Conservation (phyloP, 2,797 vertebrate species). For the Phataginus tetradactyla region DNA sequence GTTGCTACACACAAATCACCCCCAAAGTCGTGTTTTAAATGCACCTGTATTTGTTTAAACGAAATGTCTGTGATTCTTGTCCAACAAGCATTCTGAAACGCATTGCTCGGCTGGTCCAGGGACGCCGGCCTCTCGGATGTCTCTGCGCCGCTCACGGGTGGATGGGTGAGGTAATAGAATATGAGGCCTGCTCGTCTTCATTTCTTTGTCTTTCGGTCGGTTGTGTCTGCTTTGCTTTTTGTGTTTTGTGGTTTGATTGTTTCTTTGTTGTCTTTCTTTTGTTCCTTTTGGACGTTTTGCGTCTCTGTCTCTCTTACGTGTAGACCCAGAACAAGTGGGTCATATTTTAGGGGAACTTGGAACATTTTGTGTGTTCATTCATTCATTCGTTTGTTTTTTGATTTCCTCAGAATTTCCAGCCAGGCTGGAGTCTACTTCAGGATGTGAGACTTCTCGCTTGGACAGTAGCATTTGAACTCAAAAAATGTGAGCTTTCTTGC, state of each 20-base stretch:
- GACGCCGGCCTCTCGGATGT: slow-evolving; percentile 85
- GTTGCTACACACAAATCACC: slow-evolving; percentile 90
- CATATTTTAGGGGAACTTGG: slow-evolving; percentile 93
- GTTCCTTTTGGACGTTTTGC: slow-evolving; percentile 65
- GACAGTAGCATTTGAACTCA: slow-evolving; percentile 94
- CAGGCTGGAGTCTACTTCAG: slow-evolving; percentile 89
- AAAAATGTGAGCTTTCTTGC: slow-evolving; percentile 94
- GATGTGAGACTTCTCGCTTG: slow-evolving; percentile 89
- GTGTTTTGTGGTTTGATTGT: slow-evolving; percentile 12
- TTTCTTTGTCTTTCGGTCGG: slow-evolving; percentile 62
- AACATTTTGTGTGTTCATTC: slow-evolving; percentile 86
- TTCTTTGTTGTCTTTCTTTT: slow-evolving; percentile 65
- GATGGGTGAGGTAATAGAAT: slow-evolving; percentile 89
- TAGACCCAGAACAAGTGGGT: slow-evolving; percentile 91
- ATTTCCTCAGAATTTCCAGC: slow-evolving; percentile 85
- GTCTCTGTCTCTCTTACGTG: slow-evolving; percentile 74
- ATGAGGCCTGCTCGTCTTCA: slow-evolving; percentile 83
- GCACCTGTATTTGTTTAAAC: slow-evolving; percentile 89
- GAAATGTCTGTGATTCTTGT: slow-evolving; percentile 87
- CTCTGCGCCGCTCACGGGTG: slow-evolving; percentile 85
- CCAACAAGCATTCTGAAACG: slow-evolving; percentile 86
- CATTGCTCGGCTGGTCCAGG: slow-evolving; percentile 85
- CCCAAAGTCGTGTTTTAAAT: slow-evolving; percentile 90
- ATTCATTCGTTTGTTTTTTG: slow-evolving; percentile 65
- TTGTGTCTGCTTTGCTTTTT: slow-evolving; percentile 77